Conservation (phyloP, 2,113 vertebrate species). For the Zapornia atra region DNA sequence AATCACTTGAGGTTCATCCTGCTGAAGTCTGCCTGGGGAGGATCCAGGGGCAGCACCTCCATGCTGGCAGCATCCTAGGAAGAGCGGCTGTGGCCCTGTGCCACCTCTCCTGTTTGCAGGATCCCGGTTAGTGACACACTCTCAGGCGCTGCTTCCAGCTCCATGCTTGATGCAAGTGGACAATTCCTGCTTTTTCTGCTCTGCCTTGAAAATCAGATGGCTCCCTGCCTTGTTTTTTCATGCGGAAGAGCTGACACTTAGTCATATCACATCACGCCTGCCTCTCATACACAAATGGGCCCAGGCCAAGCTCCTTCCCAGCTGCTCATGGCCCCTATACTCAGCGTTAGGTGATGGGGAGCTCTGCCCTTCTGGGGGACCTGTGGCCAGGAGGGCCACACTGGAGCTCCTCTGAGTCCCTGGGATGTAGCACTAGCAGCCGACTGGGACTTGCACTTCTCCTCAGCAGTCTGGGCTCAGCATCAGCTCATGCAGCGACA, state of each 20-base stretch:
- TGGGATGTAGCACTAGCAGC: not conserved
- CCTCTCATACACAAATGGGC: not conserved
- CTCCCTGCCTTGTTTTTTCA: not conserved
- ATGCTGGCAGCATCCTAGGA: not conserved
- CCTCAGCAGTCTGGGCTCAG: not conserved
- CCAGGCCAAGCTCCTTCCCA: not conserved
- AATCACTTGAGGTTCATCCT: not conserved
- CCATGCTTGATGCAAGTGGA: not conserved
- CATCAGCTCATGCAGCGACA: not conserved
- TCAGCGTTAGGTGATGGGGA: not conserved
- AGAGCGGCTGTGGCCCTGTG: fast-evolving
- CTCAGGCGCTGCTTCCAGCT: not conserved
- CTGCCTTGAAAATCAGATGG: slow-evolving; percentile 43
- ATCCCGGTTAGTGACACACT: not conserved
- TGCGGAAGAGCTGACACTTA: slow-evolving; percentile 13
- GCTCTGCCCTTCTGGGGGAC: not conserved
- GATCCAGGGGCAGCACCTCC: not conserved
- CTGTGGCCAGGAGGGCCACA: not conserved
- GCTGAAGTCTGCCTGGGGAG: not conserved
- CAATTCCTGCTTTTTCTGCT: slow-evolving; percentile 36
- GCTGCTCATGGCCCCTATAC: not conserved
- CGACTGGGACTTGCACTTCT: not conserved
- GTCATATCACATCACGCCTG: not conserved
- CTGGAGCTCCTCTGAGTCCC: not conserved
- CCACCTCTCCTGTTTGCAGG: not conserved